phyloP scores from a whole-genome alignment of 2,888 invertebrate species.

The Sminthurides aquaticus region DNA sequence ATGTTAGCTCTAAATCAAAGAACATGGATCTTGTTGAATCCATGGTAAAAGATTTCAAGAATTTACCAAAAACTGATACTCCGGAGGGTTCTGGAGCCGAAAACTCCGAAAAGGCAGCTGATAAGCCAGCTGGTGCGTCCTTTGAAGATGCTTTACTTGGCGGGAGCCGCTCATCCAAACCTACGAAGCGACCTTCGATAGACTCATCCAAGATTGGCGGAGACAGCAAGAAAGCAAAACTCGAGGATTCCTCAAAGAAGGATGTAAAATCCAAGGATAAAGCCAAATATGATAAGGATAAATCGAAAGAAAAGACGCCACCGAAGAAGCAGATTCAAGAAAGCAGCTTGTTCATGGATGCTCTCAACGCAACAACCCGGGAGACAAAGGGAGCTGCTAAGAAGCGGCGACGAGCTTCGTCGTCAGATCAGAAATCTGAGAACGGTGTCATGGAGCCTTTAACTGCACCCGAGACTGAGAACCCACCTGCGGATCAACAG shows the following conservation, averaged over 20 bases:
- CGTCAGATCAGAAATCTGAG: conserved; percentile 22
- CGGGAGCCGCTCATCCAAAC: conserved; percentile 3
- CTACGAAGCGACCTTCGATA: conserved; percentile 30
- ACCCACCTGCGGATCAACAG: neutral
- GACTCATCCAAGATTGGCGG: conserved; percentile 33
- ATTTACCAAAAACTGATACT: conserved; percentile 23
- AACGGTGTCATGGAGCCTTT: too few species aligned
- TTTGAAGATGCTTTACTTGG: conserved; percentile 12
- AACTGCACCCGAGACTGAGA: conserved; percentile 33
- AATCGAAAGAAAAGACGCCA: conserved; percentile 48
- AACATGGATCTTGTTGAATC: conserved; percentile 34
- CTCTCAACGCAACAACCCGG: conserved; percentile 57
- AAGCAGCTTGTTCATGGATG: conserved; percentile 90
- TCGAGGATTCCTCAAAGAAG: conserved; percentile 19
- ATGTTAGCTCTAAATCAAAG: conserved; percentile 31
- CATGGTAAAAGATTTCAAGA: conserved; percentile 30
- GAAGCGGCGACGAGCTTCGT: conserved; percentile 58
- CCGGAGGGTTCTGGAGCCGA: conserved; percentile 20
- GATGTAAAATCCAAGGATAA: conserved; percentile 16
- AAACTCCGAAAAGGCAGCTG: conserved; percentile 6
- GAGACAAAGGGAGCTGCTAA: conserved; percentile 58
- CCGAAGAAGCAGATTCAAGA: conserved; percentile 54
- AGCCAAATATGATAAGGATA: conserved; percentile 27
- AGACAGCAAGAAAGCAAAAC: conserved; percentile 35
- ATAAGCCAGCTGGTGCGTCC: conserved; percentile 2